Evolutionary conservation across 2,797 vertebrate genomes (phyloP), one percentile per base, ranked within the genome.

Genomic region (Meda fulgida): DNA sequence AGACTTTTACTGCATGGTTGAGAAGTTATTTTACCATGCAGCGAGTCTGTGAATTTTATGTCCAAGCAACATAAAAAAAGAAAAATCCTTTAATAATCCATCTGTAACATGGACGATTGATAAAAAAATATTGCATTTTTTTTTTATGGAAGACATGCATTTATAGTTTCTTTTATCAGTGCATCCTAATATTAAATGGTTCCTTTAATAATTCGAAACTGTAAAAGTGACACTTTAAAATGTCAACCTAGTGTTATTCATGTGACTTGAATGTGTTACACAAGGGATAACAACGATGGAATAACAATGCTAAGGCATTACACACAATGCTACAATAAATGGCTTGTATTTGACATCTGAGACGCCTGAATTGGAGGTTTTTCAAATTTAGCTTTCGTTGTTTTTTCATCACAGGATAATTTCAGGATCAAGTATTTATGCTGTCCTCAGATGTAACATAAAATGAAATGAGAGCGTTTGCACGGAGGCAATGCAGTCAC

Each of bases 261-360:
- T 46, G 14, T 46, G 46, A 46, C 46, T 46, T 16, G 46, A 48
- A 48, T 43, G 26, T 51, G 46, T 9, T 21, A 29, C 18, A 53
- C 48, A 76, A 72, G 36, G 75, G 19, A 73, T 69, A 43, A 40
- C 26, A 43, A 3, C 10, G 40, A 40, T 40, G 40, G 40, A 40
- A 40, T 40, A 21, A 69, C 23, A 69, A 48, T 53, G 77, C 48
- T 63, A 79, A 75, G 65, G 51, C 65, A 21, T 53, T 53, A 75
- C n/a, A 70, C 63, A 63, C 29, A 60, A 48, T 80, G 77, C 70
- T 77, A 53, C 29, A 88, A 53, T 48, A 55, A 80, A 71, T 58
- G 8, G 4, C 53, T 8, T n/a, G 4, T 60, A 67, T 79, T 70
- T 84, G 78, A 80, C 48, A 31, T 73, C 36, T 34, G 36, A 76